Evolutionary conservation across 2,888 invertebrate species (phyloP).

Genomic region (Leptura quadrifasciata): DNA sequence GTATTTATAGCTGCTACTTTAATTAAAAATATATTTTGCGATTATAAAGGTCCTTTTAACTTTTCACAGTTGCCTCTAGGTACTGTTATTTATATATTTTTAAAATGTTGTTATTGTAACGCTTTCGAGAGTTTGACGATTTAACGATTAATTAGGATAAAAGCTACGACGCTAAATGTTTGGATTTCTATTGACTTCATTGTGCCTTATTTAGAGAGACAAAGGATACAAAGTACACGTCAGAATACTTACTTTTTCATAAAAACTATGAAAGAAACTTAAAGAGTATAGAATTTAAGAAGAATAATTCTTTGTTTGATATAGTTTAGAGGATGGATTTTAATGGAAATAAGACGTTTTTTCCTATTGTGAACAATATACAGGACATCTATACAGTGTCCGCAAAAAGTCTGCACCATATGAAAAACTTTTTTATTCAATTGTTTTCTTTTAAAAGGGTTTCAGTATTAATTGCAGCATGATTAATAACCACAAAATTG

Average conservation of each 20-base stretch:
- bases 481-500: too few species aligned
- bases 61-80: neutral
- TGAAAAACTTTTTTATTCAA: too few species aligned
- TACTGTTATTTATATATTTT: slow-evolving; percentile 4
- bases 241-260: neutral
- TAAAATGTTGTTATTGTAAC: neutral
- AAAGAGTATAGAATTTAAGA: neutral
- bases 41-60: neutral
- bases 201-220: neutral
- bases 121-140: neutral
- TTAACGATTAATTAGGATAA: slow-evolving; percentile 19
- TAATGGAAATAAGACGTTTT: neutral
- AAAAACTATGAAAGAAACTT: neutral
- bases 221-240: neutral
- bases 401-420: too few species aligned
- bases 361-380: too few species aligned
- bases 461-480: too few species aligned
- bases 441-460: too few species aligned
- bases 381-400: too few species aligned
- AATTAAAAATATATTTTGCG: slow-evolving; percentile 37
- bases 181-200: slow-evolving; percentile 1
- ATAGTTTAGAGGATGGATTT: neutral
- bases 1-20: slow-evolving; percentile 37
- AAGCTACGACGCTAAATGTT: neutral
- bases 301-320: neutral